Conservation (phyloP, 2,113 vertebrate species). For the Hyperopisus bebe region DNA sequence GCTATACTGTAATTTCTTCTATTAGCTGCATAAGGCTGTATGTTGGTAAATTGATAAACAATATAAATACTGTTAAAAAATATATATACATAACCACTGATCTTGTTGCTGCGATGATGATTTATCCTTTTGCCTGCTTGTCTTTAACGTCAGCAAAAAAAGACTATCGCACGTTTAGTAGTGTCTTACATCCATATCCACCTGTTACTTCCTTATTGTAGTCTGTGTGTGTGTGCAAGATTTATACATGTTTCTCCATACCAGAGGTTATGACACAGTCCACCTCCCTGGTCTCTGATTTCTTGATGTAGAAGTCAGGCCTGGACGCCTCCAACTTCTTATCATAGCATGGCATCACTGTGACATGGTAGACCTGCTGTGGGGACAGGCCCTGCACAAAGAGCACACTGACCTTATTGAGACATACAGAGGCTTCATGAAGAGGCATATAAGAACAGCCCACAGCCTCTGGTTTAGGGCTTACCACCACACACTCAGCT, state of each 20-base stretch:
- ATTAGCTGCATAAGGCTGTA: too few relatives aligned
- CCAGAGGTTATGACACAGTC: constrained; percentile 96
- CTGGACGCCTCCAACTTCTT: constrained; percentile 95
- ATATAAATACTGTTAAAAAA: neutral
- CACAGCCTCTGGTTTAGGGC: neutral
- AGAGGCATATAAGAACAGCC: neutral
- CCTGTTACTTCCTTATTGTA: neutral
- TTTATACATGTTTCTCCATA: constrained; percentile 32
- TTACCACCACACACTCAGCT: neutral
- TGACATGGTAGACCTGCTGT: constrained; percentile 77
- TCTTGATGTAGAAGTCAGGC: constrained; percentile 73
- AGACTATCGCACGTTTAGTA: neutral
- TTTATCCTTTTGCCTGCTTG: neutral
- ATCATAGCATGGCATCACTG: constrained; percentile 95
- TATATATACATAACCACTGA: neutral
- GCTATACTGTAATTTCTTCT: too few relatives aligned
- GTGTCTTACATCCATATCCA: neutral
- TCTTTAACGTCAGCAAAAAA: neutral
- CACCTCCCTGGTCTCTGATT: constrained; percentile 80
- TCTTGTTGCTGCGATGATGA: neutral
- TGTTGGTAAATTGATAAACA: too few relatives aligned
- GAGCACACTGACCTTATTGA: neutral
- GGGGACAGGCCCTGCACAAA: constrained; percentile 64
- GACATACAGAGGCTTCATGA: neutral
- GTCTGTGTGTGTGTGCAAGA: neutral